phyloP scores from a whole-genome alignment of 2,888 invertebrate genomes.

The Ariolimax columbianus region DNA sequence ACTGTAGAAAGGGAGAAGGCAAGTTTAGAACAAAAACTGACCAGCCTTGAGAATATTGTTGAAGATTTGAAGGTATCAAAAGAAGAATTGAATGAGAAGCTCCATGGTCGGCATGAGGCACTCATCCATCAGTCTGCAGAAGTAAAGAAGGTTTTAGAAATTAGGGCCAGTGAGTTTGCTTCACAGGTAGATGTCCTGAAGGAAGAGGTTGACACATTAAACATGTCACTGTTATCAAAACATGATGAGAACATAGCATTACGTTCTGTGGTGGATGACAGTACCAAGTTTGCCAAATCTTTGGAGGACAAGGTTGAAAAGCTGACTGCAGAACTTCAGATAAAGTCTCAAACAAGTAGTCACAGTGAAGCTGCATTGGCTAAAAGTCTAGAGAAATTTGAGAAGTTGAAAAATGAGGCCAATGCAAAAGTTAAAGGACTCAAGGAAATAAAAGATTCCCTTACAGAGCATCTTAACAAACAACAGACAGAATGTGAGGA shows the following conservation, averaged over 20 bases:
- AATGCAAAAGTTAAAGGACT: conserved; percentile 67
- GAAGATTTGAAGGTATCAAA: conserved; percentile 58
- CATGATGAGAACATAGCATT: conserved; percentile 61
- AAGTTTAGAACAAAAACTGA: conserved; percentile 60
- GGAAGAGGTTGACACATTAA: conserved; percentile 53
- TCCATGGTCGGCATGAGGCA: conserved; percentile 59
- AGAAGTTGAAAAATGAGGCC: conserved; percentile 65
- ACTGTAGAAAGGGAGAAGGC: conserved; percentile 61
- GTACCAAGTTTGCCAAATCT: conserved; percentile 48
- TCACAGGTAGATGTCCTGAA: conserved; percentile 28
- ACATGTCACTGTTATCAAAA: conserved; percentile 55
- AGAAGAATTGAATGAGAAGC: conserved; percentile 59
- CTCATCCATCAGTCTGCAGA: conserved; percentile 56
- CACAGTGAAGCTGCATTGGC: conserved; percentile 53
- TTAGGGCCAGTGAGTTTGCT: conserved; percentile 42
- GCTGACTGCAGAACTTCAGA: conserved; percentile 62
- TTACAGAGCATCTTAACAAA: conserved; percentile 51
- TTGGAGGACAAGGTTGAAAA: conserved; percentile 57
- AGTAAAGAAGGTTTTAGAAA: conserved; percentile 58
- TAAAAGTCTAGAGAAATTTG: conserved; percentile 60
- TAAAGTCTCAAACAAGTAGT: conserved; percentile 55
- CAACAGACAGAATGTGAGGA: conserved; percentile 53
- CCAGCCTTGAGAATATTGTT: conserved; percentile 61
- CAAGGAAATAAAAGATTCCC: conserved; percentile 60
- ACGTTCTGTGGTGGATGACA: conserved; percentile 60